phyloP scores from a whole-genome alignment of 2,113 vertebrate species.

The Cheilinus undulatus region DNA sequence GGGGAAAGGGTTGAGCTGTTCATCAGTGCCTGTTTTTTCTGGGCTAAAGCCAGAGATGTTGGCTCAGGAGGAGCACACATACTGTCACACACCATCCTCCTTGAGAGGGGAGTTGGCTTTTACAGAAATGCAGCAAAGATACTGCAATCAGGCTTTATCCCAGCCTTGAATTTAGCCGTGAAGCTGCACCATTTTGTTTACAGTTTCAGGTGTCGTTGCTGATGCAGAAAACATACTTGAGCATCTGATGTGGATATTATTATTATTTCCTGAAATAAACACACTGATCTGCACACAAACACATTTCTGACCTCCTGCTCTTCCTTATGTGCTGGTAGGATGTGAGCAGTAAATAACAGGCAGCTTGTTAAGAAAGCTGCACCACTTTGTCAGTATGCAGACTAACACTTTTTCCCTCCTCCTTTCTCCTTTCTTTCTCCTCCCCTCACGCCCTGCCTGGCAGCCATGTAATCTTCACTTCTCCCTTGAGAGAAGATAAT shows the following conservation, averaged over 20 bases:
- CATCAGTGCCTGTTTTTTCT: conserved; percentile 29
- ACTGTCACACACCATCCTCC: conserved; percentile 8
- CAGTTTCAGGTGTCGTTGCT: neutral
- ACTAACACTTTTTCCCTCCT: neutral
- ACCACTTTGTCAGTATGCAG: conserved; percentile 17
- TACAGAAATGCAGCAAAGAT: conserved; percentile 21
- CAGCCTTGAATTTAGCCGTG: no score
- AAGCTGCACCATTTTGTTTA: neutral
- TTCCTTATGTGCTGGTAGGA: neutral
- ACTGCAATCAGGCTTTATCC: neutral
- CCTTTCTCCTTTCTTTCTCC: conserved; percentile 1
- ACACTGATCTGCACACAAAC: neutral
- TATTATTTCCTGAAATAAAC: neutral
- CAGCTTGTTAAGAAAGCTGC: conserved; percentile 10
- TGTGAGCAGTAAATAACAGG: conserved; percentile 18
- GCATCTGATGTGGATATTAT: conserved; percentile 1
- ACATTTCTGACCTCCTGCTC: neutral
- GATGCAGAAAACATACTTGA: neutral
- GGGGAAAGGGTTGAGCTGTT: conserved; percentile 27
- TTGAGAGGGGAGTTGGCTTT: conserved; percentile 37
- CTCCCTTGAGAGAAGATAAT: conserved; percentile 54
- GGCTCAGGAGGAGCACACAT: conserved; percentile 20
- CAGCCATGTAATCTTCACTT: conserved; percentile 47
- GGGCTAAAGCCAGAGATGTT: conserved; percentile 43
- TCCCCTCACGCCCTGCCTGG: conserved; percentile 28